Conservation (phyloP, 2,797 vertebrate genomes). For the Acanthurus tractus region DNA sequence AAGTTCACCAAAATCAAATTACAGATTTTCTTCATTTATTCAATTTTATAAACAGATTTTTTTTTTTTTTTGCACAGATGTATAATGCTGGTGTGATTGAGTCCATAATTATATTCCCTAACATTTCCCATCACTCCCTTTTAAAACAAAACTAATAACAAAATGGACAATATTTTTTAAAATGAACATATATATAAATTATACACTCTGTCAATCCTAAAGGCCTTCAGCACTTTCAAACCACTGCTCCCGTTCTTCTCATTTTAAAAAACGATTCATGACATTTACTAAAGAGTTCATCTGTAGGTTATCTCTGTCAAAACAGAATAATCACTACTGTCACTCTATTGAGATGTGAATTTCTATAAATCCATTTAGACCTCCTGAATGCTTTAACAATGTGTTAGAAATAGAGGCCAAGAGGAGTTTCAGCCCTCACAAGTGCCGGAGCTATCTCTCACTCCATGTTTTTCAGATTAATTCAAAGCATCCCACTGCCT, state of each 20-base stretch:
- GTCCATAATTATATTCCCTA: no score
- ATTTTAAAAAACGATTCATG: conserved; percentile 16
- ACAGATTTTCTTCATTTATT: no score
- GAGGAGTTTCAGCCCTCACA: conserved; percentile 55
- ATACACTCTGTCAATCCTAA: background rate
- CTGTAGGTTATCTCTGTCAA: conserved; percentile 29
- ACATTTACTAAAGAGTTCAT: conserved; percentile 28
- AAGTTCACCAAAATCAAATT: no score
- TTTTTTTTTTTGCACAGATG: no score
- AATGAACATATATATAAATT: no score
- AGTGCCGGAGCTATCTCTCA: conserved; percentile 70
- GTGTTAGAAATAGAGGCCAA: conserved; percentile 64
- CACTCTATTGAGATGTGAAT: conserved; percentile 46
- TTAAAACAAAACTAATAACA: no score
- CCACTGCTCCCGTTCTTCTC: background rate
- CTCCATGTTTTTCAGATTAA: conserved; percentile 78
- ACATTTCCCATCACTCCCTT: no score
- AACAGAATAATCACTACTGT: conserved; percentile 42
- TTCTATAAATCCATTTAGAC: conserved; percentile 49
- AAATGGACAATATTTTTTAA: no score
- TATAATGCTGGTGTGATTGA: no score
- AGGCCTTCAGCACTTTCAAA: background rate
- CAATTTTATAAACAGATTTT: no score
- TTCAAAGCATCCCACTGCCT: conserved; percentile 77
- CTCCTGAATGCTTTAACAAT: conserved; percentile 57